phyloP scores from a whole-genome alignment of 2,113 vertebrate species.

The Semicossyphus pulcher region DNA sequence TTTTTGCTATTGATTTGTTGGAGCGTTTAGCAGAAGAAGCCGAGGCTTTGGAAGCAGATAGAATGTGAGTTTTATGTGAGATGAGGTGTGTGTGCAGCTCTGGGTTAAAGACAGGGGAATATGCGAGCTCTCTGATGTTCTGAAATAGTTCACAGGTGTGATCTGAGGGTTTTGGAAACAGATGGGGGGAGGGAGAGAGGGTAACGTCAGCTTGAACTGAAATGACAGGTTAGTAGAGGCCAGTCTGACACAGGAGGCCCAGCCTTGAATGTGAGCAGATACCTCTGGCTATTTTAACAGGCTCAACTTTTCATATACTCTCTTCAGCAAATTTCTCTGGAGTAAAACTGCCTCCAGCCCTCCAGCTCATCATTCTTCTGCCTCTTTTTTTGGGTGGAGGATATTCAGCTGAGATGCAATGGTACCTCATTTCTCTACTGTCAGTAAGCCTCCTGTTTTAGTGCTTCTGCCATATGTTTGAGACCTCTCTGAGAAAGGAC shows the following conservation, averaged over 20 bases:
- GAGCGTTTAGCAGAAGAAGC: conserved; percentile 64
- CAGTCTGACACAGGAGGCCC: conserved; percentile 51
- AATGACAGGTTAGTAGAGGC: conserved; percentile 69
- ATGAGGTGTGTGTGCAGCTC: conserved; percentile 32
- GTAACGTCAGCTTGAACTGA: conserved; percentile 60
- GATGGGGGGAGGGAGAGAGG: conserved; percentile 32
- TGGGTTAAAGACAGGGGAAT: conserved; percentile 51
- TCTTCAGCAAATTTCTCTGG: conserved; percentile 45
- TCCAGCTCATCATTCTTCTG: conserved; percentile 15
- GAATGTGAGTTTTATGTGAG: conserved; percentile 50
- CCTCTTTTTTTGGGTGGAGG: neutral
- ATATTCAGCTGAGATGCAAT: conserved; percentile 41
- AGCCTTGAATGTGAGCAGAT: conserved; percentile 43
- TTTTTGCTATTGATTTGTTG: conserved; percentile 67
- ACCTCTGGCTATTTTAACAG: conserved; percentile 38
- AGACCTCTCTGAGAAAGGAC: conserved; percentile 42
- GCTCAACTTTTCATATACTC: conserved; percentile 41
- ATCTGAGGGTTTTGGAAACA: conserved; percentile 69
- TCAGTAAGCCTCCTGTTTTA: conserved; percentile 52
- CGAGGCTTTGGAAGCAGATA: conserved; percentile 44
- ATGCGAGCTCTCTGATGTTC: conserved; percentile 69
- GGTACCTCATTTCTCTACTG: conserved; percentile 31
- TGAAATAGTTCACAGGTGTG: conserved; percentile 83
- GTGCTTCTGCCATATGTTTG: conserved; percentile 59
- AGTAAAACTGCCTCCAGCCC: conserved; percentile 25